Evolutionary conservation across 2,888 invertebrate genomes (phyloP), one percentile per base, ranked within the genome.

Genomic region (Cerceris ruficornis): DNA sequence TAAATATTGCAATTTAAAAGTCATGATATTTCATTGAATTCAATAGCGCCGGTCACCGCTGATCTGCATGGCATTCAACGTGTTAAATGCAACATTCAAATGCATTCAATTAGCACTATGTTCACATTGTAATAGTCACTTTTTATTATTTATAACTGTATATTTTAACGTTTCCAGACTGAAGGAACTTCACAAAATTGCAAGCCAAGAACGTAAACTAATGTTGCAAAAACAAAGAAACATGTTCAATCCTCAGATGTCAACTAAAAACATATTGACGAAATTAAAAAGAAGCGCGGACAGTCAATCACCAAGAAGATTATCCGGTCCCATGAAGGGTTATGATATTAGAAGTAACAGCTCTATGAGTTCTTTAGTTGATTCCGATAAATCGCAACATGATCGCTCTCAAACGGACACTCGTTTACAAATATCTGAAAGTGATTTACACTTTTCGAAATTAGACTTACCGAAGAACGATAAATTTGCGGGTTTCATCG

Each of bases 171-270:
- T 75, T 71, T 52, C 62, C 79, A 94, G 94, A 82, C 87, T 94
- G 77, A 94, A 94, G 88, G 93, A 94, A 86, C 91, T 93, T 76
- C 94, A 94, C 85, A 93, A 94, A 87, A 92, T 93, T 64, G 93
- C 93, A 39, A 94, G 94, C 62, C 93, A 93, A 75, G 94, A 94
- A 85, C 91, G 94, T 9, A 94, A 94, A 85, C 90, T 92, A 5
- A 92, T 93, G 86, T 88, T 94, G 14, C 93, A 93, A 84, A 93
- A 94, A 80, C 94, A 94, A 83, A 91, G 93, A 55, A 93, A 94
- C 80, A 91, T 94, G 90, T 93, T 94, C 50, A 94, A 94, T 89
- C 92, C 93, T 54, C 93, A 94, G 85, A 91, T 94, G 88, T 92
- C 92, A 7, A 93, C 93, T 8, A 93, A 93, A 77, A 93, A 93